phyloP scores from a whole-genome alignment of 2,888 invertebrate genomes.

The Clusia tigrina region DNA sequence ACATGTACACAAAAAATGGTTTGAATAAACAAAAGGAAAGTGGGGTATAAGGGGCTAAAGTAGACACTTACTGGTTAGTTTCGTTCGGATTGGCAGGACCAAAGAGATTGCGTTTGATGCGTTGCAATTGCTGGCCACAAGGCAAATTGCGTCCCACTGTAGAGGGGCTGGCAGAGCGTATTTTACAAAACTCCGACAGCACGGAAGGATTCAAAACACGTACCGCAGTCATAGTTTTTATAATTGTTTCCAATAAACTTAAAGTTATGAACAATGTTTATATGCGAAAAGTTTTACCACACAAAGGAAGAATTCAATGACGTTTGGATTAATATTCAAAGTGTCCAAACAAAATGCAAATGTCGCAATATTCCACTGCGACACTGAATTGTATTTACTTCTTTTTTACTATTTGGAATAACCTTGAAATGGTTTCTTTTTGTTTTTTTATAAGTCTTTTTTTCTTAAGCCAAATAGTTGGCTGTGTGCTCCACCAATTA shows the following conservation, averaged over 20 bases:
- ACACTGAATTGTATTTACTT: conserved; percentile 1
- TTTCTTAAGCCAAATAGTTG: conserved; percentile 38
- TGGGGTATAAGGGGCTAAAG: neutral
- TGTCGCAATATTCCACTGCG: neutral
- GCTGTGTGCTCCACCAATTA: too few relatives aligned
- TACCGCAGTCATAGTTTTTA: conserved; percentile 50
- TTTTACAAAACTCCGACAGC: conserved; percentile 55
- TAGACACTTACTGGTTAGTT: conserved; percentile 54
- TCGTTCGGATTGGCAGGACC: conserved; percentile 54
- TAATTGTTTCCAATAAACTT: too few relatives aligned
- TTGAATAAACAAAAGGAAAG: neutral
- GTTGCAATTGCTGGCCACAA: conserved; percentile 53
- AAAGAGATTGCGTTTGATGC: conserved; percentile 62
- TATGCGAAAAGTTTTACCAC: neutral
- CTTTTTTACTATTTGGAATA: conserved; percentile 31
- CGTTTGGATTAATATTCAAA: neutral
- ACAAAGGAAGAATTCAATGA: neutral
- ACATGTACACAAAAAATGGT: conserved; percentile 8
- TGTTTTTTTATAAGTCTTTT: conserved; percentile 43
- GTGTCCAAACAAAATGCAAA: neutral
- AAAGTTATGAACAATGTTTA: too few relatives aligned
- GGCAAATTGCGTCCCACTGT: conserved; percentile 49
- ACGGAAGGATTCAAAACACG: conserved; percentile 58
- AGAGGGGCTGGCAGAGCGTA: conserved; percentile 47
- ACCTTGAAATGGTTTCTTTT: conserved; percentile 39